Base-by-base conservation (phyloP, 1,140 invertebrate genomes). In the Magallana ariakensis region DNA sequence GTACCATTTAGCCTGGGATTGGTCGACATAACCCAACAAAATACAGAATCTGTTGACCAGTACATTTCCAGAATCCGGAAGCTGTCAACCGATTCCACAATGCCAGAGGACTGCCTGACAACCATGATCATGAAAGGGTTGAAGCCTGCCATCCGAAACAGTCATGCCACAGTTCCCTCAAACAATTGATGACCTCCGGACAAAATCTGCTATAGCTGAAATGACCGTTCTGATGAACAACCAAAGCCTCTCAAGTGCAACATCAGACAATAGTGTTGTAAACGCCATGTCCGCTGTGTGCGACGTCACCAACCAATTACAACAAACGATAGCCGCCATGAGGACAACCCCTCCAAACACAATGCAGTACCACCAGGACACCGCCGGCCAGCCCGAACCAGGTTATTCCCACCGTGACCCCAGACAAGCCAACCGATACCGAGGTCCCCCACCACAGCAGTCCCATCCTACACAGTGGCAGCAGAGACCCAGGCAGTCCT, bases 11-110 rank as follows among this genome's bases (percentile, higher is more conserved):
- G 53, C 11, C 33, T 82, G n/a, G 33, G 19, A 4, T 7, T 86
- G 19, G 19, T 57, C 16, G 80, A 81, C n/a, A 11, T 86, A 0
- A 57, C 57, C 22, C 85, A 85, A 55, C 8, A 53, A 13, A 1
- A n/a, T 0, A 19, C 19, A n/a, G 80, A 86, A 83, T n/a, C 80
- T 13, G 85, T 83, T 1, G 85, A 86, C 9, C 56, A 86, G 46
- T 86, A 55, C 22, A 60, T 83, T n/a, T 9, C 81, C 80, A 60
- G 80, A 55, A 80, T 53, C 13, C 26, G 57, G 5, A 55, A 58
- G 22, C 15, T 83, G 7, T 56, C 57, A 10, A 26, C 11, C 4
- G 75, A 86, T 1, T 53, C n/a, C 0, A 81, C 16, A 33, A 0
- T 82, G 80, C 46, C 56, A 11, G 85, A 86, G 9, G 60, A 83